Percentiles rank a stretch among this genome's conserved stretches.
Evolutionary conservation across 2,797 vertebrate species (phyloP).

Genomic region (Coregonus sp.): DNA sequence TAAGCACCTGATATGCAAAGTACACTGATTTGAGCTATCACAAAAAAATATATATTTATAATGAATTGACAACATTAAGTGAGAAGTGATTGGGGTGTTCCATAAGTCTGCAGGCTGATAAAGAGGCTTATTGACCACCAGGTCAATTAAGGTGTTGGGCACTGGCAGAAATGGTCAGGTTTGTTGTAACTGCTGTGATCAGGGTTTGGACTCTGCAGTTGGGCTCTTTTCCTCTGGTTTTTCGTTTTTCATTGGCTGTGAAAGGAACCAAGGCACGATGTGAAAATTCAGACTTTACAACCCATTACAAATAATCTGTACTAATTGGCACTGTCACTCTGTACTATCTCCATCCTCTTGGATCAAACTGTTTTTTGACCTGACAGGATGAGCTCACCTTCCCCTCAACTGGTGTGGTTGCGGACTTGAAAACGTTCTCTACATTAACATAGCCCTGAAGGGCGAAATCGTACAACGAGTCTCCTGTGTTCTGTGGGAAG

Average conservation of each 20-base stretch:
- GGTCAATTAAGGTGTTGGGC: background rate
- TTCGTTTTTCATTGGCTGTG: conserved; percentile 15
- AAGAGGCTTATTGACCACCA: background rate
- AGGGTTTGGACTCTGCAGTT: conserved; percentile 22
- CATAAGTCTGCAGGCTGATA: too few species aligned
- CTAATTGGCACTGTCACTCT: too few species aligned
- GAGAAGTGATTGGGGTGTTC: too few species aligned
- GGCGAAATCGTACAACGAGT: conserved; percentile 82
- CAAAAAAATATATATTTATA: too few species aligned
- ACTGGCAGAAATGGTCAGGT: background rate
- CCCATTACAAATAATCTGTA: too few species aligned
- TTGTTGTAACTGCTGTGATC: background rate
- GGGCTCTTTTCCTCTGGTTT: conserved; percentile 1
- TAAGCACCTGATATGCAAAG: background rate
- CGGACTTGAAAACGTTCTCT: conserved; percentile 78
- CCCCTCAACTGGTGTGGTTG: conserved; percentile 15
- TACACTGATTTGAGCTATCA: too few species aligned
- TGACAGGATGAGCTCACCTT: conserved; percentile 27
- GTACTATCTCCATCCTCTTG: too few species aligned
- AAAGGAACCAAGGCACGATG: background rate
- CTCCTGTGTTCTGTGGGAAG: conserved; percentile 74
- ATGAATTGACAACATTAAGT: too few species aligned
- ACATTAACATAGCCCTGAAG: conserved; percentile 82
- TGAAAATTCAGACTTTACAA: background rate
- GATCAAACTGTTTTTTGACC: too few species aligned